phyloP scores from a whole-genome alignment of 1,140 invertebrate genomes.

The Atta cephalotes region DNA sequence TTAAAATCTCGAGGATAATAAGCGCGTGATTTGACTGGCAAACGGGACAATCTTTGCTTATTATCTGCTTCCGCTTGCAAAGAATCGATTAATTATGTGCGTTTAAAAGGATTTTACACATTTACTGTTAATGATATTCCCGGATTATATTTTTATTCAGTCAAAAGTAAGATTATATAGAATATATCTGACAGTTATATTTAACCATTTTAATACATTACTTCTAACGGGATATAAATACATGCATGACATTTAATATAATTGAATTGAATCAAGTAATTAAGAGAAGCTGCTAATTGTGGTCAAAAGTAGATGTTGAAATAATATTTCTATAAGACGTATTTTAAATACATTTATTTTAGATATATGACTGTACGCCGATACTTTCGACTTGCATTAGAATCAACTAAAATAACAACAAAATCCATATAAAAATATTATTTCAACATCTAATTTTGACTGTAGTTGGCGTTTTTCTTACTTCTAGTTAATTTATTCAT shows the following conservation, averaged over 20 bases:
- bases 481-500: too few relatives aligned
- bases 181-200: neutral
- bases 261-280: neutral
- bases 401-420: too few relatives aligned
- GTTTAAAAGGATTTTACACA: slow-evolving; percentile 21
- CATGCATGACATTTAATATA: neutral
- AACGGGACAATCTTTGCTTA: neutral
- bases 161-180: neutral
- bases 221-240: neutral
- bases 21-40: neutral
- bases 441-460: too few relatives aligned
- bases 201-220: neutral
- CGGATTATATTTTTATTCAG: neutral
- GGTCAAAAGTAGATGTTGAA: too few relatives aligned
- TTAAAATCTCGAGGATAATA: slow-evolving; percentile 32
- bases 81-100: slow-evolving; percentile 33
- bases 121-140: neutral
- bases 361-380: too few relatives aligned
- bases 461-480: too few relatives aligned
- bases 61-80: slow-evolving; percentile 38
- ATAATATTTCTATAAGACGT: too few relatives aligned
- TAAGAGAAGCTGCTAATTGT: too few relatives aligned
- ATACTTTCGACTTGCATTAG: too few relatives aligned
- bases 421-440: too few relatives aligned
- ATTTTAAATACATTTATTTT: too few relatives aligned